Conservation (phyloP, 2,113 vertebrate species). For the Seriola quinqueradiata region DNA sequence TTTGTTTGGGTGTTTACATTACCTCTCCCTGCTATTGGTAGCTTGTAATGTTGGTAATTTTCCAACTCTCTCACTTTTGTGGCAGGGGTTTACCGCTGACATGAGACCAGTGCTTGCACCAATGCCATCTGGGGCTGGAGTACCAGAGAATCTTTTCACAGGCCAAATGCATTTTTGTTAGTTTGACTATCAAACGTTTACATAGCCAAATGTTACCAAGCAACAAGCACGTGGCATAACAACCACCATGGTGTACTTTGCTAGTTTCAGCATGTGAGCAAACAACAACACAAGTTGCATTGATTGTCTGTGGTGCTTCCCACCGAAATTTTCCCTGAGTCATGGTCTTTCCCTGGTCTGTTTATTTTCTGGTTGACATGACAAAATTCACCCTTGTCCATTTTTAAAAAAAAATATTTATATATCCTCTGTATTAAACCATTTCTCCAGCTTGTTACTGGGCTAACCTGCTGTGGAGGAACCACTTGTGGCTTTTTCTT, state of each 20-base stretch:
- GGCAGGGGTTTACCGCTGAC: not conserved
- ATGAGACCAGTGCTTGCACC: not conserved
- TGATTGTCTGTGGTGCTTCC: constrained; percentile 14
- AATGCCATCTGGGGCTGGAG: not conserved
- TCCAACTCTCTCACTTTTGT: not conserved
- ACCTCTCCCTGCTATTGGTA: not conserved
- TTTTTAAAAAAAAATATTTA: not conserved
- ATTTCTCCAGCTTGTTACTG: not conserved
- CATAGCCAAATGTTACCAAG: constrained; percentile 54
- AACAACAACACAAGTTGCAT: constrained; percentile 23
- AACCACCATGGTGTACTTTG: constrained; percentile 18
- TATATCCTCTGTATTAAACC: not conserved
- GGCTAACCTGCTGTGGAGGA: not conserved
- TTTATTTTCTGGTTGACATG: not conserved
- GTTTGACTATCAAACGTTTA: constrained; percentile 34
- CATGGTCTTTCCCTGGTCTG: not conserved
- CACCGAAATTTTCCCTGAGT: not conserved
- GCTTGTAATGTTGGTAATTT: not conserved
- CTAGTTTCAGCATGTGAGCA: constrained; percentile 29
- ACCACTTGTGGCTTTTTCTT: not conserved
- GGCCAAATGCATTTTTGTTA: constrained; percentile 4
- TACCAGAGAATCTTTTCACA: constrained; percentile 23
- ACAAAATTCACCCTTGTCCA: not conserved
- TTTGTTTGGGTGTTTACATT: not conserved
- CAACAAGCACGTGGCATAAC: constrained; percentile 40